A percentile compares a stretch with the other conserved stretches of the same genome.
phyloP scores from a whole-genome alignment of 2,888 invertebrate species.

The Heliconius erato region DNA sequence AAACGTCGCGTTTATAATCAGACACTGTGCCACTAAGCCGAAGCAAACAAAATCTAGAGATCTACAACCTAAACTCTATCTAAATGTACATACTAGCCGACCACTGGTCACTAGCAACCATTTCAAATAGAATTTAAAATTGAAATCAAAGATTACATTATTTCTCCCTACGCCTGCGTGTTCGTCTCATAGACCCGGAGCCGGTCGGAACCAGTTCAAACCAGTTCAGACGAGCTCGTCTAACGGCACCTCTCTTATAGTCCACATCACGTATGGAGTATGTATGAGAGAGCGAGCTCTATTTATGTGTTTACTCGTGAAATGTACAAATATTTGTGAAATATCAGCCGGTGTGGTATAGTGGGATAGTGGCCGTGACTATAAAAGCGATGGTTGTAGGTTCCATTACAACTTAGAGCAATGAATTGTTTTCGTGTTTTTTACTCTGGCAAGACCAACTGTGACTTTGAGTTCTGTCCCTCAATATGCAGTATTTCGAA shows the following conservation, averaged over 20 bases:
- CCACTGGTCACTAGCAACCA: background rate
- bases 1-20: background rate
- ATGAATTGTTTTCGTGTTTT: no score
- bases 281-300: background rate
- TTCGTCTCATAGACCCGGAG: slow-evolving; percentile 6
- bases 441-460: no score
- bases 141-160: background rate
- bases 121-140: slow-evolving; percentile 6
- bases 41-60: background rate
- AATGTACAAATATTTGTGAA: slow-evolving; percentile 6
- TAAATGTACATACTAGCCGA: background rate
- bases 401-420: no score
- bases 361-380: background rate
- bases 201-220: slow-evolving; percentile 24
- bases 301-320: background rate
- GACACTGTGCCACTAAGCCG: no score
- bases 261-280: slow-evolving; percentile 5
- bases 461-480: no score
- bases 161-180: background rate
- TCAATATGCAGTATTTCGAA: no score
- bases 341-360: background rate
- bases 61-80: background rate
- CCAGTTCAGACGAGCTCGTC: slow-evolving; percentile 20
- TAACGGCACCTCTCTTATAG: slow-evolving; percentile 6
- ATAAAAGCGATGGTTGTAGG: background rate